Conservation (phyloP, 2,797 vertebrate species). For the Momotus momota region DNA sequence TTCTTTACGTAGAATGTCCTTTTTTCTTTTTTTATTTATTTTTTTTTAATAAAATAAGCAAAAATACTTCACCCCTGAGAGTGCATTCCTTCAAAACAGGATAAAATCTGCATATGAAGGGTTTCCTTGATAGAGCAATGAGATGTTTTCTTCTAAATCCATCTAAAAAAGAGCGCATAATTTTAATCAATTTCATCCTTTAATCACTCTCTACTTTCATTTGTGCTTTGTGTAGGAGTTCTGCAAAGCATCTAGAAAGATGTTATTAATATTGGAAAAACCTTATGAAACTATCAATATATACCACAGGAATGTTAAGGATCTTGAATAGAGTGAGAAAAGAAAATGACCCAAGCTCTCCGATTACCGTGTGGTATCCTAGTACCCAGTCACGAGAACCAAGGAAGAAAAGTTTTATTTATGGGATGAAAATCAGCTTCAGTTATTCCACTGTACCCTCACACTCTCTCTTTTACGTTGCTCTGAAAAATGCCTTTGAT, state of each 20-base stretch:
- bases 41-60: not conserved
- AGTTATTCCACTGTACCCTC: not conserved
- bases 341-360: not conserved
- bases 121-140: not conserved
- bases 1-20: not conserved
- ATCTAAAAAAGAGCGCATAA: not conserved
- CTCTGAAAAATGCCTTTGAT: not conserved
- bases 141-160: not conserved
- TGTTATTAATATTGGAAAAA: not conserved
- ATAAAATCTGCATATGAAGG: not conserved
- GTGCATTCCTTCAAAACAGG: not conserved
- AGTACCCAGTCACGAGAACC: not conserved
- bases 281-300: not conserved
- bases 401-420: not conserved
- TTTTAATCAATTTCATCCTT: not conserved
- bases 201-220: not conserved
- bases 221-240: not conserved
- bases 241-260: not conserved
- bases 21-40: not conserved
- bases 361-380: rapidly evolving
- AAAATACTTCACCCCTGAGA: not conserved
- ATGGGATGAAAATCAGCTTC: not conserved
- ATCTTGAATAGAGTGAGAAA: not conserved
- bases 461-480: not conserved
- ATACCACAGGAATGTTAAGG: not conserved